Evolutionary conservation across 2,797 vertebrate genomes (phyloP).

Genomic region (Mus spretus): DNA sequence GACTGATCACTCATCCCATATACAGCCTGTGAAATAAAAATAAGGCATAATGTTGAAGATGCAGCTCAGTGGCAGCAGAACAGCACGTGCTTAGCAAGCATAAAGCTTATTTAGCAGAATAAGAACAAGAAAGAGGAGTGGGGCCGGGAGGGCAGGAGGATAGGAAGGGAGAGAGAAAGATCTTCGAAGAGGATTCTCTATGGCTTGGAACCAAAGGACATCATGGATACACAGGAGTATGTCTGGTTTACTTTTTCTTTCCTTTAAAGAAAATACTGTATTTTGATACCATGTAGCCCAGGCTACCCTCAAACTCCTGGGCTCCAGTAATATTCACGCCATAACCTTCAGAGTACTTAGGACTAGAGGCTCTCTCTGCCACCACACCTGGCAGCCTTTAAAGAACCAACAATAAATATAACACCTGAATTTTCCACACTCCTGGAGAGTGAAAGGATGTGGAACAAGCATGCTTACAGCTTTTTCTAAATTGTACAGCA

Average conservation of each 20-base stretch:
- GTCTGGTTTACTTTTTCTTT: not conserved
- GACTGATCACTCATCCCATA: too few relatives aligned
- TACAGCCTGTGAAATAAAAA: not conserved
- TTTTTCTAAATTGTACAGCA: not conserved
- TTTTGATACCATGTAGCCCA: not conserved
- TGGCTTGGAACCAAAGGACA: not conserved
- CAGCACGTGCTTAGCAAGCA: not conserved
- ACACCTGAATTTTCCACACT: not conserved
- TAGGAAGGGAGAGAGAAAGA: too few relatives aligned
- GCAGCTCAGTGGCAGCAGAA: not conserved
- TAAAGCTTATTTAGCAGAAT: too few relatives aligned
- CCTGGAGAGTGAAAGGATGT: not conserved
- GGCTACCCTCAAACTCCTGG: too few relatives aligned
- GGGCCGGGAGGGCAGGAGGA: not conserved
- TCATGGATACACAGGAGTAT: not conserved
- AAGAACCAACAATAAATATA: not conserved
- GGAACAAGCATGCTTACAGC: not conserved
- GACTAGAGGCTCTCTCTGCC: not conserved
- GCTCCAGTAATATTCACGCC: not conserved
- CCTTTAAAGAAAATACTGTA: not conserved
- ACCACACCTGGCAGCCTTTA: not conserved
- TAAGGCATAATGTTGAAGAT: not conserved
- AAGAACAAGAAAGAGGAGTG: not conserved
- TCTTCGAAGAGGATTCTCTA: not conserved
- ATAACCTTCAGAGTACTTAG: not conserved